These are phyloP conservation scores for Dromiciops gliroides DNA, from an alignment of 2,113 vertebrate species.

Conservation along the genomic window DNA sequence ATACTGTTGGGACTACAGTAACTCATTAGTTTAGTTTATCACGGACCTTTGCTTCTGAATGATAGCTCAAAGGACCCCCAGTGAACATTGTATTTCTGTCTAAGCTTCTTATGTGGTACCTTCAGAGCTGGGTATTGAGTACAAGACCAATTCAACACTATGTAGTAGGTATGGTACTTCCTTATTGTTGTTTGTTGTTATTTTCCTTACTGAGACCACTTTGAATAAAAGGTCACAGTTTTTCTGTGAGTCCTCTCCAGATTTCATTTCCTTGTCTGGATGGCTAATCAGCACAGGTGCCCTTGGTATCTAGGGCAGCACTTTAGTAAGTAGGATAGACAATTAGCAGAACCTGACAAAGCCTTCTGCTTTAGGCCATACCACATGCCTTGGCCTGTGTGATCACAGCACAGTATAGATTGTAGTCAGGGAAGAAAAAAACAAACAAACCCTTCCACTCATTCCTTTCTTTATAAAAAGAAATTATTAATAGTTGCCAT, in stretches of 20 bases:
- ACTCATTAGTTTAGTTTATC: neutral
- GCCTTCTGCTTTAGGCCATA: neutral
- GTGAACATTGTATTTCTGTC: constrained; percentile 36
- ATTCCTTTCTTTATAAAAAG: constrained; percentile 55
- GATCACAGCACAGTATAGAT: constrained; percentile 19
- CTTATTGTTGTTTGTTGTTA: constrained; percentile 28
- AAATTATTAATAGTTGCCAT: constrained; percentile 26
- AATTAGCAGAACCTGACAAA: neutral
- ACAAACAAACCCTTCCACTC: constrained; percentile 24
- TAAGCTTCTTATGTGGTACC: constrained; percentile 26
- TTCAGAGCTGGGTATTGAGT: constrained; percentile 30
- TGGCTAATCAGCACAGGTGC: neutral
- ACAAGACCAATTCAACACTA: neutral
- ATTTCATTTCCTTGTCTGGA: constrained; percentile 55
- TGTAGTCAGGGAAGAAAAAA: constrained; percentile 33
- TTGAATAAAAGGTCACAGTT: constrained; percentile 2
- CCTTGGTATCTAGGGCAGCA: neutral
- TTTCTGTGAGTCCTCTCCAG: constrained; percentile 49
- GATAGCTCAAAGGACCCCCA: neutral
- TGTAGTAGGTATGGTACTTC: neutral
- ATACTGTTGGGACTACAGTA: neutral
- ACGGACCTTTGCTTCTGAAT: constrained; percentile 35
- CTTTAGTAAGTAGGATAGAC: neutral
- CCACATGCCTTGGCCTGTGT: constrained; percentile 24
- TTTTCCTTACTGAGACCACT: neutral